A percentile compares a stretch with the other conserved stretches of the same genome.
These are phyloP conservation scores for Pogonophryne albipinna DNA, from an alignment of 2,797 vertebrate species.

Conservation along the genomic window DNA sequence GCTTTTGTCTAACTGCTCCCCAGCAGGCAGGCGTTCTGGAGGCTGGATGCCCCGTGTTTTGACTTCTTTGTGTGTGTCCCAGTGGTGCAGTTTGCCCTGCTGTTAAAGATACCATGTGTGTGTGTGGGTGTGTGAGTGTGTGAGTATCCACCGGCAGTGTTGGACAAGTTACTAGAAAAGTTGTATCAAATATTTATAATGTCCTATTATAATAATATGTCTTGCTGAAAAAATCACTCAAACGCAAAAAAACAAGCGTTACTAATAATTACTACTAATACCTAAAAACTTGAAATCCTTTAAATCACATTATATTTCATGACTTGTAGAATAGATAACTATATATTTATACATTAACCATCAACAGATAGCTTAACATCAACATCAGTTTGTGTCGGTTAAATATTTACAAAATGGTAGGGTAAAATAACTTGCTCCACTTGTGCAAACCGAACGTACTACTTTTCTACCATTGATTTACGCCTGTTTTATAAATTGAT, in stretches of 20 bases:
- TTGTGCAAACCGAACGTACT: neutral
- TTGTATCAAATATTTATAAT: neutral
- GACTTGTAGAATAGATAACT: neutral
- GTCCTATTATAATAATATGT: neutral
- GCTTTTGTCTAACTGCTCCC: constrained; percentile 49
- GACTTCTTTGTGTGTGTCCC: constrained; percentile 50
- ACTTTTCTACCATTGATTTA: too few relatives aligned
- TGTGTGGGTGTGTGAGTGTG: constrained; percentile 11
- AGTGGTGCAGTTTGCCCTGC: constrained; percentile 43
- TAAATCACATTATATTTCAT: too few relatives aligned
- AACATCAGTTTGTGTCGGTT: neutral
- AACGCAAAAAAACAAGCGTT: too few relatives aligned
- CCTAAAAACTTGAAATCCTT: too few relatives aligned
- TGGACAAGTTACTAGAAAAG: constrained; percentile 3
- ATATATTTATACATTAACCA: neutral
- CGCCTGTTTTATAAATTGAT: too few relatives aligned
- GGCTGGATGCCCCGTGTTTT: constrained; percentile 26
- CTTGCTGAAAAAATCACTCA: too few relatives aligned
- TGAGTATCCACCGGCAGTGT: constrained; percentile 7
- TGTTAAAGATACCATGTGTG: constrained; percentile 26
- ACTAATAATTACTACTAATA: too few relatives aligned
- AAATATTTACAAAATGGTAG: neutral
- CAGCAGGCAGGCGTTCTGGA: constrained; percentile 45
- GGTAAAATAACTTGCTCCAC: neutral
- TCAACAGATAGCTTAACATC: neutral